Base-by-base conservation (phyloP, 2,113 vertebrate genomes). In the Pseudopipra pipra region DNA sequence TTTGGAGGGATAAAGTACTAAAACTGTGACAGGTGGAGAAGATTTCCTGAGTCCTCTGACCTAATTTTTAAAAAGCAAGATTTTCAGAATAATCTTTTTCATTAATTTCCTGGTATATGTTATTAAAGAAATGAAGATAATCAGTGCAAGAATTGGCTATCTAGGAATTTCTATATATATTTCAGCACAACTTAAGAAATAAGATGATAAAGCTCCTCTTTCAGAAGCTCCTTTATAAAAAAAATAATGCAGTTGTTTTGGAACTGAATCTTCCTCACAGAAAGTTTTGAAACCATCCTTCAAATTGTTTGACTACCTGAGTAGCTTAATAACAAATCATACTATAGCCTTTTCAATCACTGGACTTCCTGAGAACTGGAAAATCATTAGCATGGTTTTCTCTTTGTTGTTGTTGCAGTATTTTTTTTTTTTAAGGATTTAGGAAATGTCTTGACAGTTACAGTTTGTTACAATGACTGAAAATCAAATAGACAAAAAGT, bases 241-340 rank as follows among this genome's bases (percentile, higher is more conserved):
- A 47, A 96, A 89, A 66, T 80, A 58, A 39, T 80, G 44, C 30
- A 7, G 20, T 59, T 90, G 37, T 78, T 94, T 87, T 94, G 47
- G 55, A 91, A 95, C 31, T 54, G 51, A 96, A 95, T 95, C 86
- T 89, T 96, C 75, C 92, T 78, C 90, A 86, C 58, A 93, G 90
- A 83, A 97, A 81, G n/a, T 89, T 96, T 96, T 94, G 55, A 56
- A 96, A 20, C 25, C 67, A 55, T 93, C 55, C 83, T 93, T 85
- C 52, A 83, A 91, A 90, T 80, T 71, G 68, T 90, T 87, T 87
- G 39, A 71, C 51, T 65, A 25, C 54, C 35, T 55, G 63, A 54
- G 8, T 46, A 85, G 8, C 9, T 66, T 89, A 51, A 66, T 30
- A 55, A 28, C 20, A 88, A 93, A 79, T 67, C 49, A 30, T 18